phyloP scores from a whole-genome alignment of 1,140 invertebrate species.

The Pteromalus puparum region DNA sequence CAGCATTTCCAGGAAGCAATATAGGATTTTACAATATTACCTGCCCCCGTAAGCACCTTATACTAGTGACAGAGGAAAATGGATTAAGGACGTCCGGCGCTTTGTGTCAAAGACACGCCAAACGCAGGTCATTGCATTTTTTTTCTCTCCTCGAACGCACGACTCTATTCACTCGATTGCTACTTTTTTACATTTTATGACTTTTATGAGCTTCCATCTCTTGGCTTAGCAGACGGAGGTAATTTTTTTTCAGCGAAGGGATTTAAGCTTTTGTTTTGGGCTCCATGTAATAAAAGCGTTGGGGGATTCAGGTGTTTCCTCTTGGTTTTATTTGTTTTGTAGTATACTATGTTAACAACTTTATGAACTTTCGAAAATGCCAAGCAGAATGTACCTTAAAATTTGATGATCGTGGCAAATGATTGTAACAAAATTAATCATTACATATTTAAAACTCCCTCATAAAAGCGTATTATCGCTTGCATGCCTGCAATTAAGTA shows the following conservation, averaged over 20 bases:
- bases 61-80: conserved; percentile 58
- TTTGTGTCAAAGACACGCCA: conserved; percentile 38
- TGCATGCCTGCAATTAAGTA: neutral
- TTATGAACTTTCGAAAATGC: no score
- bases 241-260: conserved; percentile 1
- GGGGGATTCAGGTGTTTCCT: neutral
- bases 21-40: conserved; percentile 66
- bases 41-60: conserved; percentile 65
- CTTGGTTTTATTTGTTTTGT: neutral
- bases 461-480: neutral
- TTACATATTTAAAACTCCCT: neutral
- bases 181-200: conserved; percentile 18
- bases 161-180: neutral
- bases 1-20: conserved; percentile 57
- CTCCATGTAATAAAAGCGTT: neutral
- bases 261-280: neutral
- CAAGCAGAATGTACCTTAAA: no score
- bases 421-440: neutral
- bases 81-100: conserved; percentile 56
- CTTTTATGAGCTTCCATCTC: conserved; percentile 21
- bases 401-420: no score
- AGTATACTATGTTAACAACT: neutral
- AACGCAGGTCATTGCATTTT: conserved; percentile 33
- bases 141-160: neutral
- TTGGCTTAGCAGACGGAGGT: neutral